Conservation (phyloP, 2,797 vertebrate genomes). For the Pitangus sulphuratus region DNA sequence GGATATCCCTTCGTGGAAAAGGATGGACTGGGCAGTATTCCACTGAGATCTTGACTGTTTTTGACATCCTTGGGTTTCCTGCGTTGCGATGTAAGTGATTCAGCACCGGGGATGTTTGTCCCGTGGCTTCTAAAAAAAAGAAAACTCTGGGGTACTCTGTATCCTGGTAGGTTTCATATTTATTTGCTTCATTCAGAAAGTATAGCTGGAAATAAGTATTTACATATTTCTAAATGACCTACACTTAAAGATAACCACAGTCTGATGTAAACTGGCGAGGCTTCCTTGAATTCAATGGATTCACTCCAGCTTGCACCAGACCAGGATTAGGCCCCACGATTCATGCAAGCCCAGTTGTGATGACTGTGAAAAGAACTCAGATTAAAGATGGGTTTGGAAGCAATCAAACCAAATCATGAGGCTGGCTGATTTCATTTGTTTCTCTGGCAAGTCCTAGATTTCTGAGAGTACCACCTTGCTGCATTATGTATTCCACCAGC, state of each 20-base stretch:
- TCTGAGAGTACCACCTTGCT: background rate
- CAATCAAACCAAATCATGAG: background rate
- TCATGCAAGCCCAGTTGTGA: background rate
- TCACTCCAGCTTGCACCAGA: background rate
- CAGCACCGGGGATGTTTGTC: background rate
- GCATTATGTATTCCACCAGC: background rate
- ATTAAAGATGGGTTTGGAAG: background rate
- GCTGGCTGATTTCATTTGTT: background rate
- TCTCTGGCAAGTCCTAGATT: slow-evolving; percentile 9
- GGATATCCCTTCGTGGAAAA: background rate
- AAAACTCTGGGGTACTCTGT: background rate
- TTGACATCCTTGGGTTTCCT: background rate
- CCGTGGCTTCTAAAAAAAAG: background rate
- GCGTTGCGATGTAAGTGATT: background rate
- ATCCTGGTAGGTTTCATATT: background rate
- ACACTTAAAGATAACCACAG: slow-evolving; percentile 8
- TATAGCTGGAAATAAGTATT: slow-evolving; percentile 7
- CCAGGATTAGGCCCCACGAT: background rate
- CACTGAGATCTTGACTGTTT: background rate
- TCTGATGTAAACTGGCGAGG: background rate
- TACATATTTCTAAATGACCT: background rate
- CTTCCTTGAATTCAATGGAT: background rate
- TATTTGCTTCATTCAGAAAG: background rate
- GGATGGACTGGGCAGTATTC: background rate
- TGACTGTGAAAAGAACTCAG: background rate